Evolutionary conservation across 2,113 vertebrate species (phyloP), one percentile per base, ranked within the genome.

Genomic region (Tautogolabrus adspersus): DNA sequence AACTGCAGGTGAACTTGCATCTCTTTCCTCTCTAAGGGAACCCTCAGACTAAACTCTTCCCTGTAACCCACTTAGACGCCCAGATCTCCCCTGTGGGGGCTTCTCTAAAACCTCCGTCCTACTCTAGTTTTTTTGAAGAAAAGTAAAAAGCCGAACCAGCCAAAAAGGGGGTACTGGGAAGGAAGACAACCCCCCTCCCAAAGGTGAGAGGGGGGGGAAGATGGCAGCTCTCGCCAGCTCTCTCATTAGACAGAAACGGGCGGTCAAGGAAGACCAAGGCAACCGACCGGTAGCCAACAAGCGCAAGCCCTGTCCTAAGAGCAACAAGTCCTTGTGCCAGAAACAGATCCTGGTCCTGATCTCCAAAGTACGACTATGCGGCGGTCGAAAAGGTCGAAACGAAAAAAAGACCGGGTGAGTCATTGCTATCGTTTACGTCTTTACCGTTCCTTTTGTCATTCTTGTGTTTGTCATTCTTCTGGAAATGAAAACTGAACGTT

Each of bases 241-340:
- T 89, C 92, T 97, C 91, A 97, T 97, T 85, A 95, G 96, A 90
- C 96, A 97, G 95, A 97, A 96, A 91, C 93, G 96, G 82, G 96
- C 96, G 74, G 93, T 97, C 87, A 95, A 95, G 85, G 96, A 96
- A 12, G 94, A 96, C 23, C 95, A 92, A 79, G 70, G 92, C 76
- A 95, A 95, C 90, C 94, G 95, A 69, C 96, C 96, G 0, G 94
- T 95, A 75, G 92, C 95, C 84, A 94, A 91, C 86, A 96, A 95
- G 85, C 93, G 96, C 67, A 96, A 95, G 80, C 95, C 95, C 65
- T 96, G 96, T 89, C 96, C 96, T 57, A 96, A 96, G 80, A 96
- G 95, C 91, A 96, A 97, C 95, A 97, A 96, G 92, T 96, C 96
- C 16, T 91, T 97, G 59, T 97, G 96, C 90, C 96, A 97, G 94